Conservation (phyloP, 2,113 vertebrate genomes). For the Carassius gibelio region DNA sequence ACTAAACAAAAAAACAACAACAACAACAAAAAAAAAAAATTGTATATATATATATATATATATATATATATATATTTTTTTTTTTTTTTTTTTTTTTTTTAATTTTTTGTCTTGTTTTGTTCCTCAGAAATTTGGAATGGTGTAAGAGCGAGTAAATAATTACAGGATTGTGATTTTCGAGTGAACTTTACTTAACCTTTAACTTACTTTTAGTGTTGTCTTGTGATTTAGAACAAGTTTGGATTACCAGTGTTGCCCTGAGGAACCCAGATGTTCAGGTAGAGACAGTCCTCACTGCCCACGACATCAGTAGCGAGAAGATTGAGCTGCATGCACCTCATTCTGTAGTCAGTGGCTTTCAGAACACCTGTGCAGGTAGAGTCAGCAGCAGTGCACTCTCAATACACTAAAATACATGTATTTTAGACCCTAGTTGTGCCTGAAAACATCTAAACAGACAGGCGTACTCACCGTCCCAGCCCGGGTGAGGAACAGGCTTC, state of each 20-base stretch:
- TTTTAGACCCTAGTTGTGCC: not conserved
- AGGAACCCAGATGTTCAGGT: constrained; percentile 95
- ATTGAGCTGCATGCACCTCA: constrained; percentile 81
- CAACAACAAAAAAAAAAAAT: no score
- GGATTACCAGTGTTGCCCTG: constrained; percentile 71
- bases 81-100: not conserved
- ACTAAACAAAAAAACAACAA: no score
- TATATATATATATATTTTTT: no score
- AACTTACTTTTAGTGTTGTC: not conserved
- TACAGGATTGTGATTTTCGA: not conserved
- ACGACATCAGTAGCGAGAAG: constrained; percentile 71
- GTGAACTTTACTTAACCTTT: not conserved
- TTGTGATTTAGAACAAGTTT: not conserved
- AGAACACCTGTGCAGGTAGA: constrained; percentile 76
- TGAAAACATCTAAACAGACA: not conserved
- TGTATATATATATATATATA: no score
- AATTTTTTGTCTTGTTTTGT: not conserved
- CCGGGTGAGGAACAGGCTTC: constrained; percentile 84
- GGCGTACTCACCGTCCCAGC: constrained; percentile 86
- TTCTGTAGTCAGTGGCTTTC: constrained; percentile 73
- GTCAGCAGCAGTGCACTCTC: not conserved
- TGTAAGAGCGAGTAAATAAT: not conserved
- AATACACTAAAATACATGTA: not conserved
- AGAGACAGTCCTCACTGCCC: constrained; percentile 88
- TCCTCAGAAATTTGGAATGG: not conserved